These are phyloP conservation scores for Drosophila hydei DNA, from an alignment of 1,140 invertebrate genomes.

Conservation along the genomic window DNA sequence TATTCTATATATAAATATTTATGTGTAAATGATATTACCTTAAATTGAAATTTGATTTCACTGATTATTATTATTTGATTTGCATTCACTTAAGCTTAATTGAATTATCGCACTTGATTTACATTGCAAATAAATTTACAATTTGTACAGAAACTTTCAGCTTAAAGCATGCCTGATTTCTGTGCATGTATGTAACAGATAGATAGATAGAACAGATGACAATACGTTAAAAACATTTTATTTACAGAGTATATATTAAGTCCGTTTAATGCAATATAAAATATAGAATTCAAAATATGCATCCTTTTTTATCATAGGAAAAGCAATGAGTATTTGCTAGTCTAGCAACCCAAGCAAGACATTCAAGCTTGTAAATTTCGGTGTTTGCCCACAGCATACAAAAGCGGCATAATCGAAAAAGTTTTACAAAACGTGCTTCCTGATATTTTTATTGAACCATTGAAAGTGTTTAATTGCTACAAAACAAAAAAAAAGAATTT, in stretches of 20 bases:
- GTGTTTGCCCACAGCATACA: conserved; percentile 11
- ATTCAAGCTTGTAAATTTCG: conserved; percentile 6
- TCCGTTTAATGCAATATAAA: too few relatives aligned
- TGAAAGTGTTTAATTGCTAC: conserved; percentile 7
- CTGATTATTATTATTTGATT: neutral
- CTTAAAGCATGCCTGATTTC: too few relatives aligned
- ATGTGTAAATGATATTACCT: neutral
- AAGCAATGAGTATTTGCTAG: neutral
- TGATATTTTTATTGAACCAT: neutral
- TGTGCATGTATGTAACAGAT: too few relatives aligned
- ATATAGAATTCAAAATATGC: too few relatives aligned
- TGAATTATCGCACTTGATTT: neutral
- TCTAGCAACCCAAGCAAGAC: neutral
- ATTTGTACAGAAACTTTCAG: too few relatives aligned
- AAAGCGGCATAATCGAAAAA: conserved; percentile 34
- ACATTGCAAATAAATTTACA: neutral
- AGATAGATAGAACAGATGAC: too few relatives aligned
- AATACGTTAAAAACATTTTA: too few relatives aligned
- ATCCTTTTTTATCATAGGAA: too few relatives aligned
- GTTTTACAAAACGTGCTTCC: conserved; percentile 8
- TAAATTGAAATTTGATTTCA: neutral
- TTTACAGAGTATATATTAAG: too few relatives aligned
- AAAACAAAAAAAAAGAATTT: neutral
- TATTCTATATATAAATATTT: too few relatives aligned
- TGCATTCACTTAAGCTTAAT: neutral